phyloP scores from a whole-genome alignment of 1,140 invertebrate species.

The Megathymus violae region DNA sequence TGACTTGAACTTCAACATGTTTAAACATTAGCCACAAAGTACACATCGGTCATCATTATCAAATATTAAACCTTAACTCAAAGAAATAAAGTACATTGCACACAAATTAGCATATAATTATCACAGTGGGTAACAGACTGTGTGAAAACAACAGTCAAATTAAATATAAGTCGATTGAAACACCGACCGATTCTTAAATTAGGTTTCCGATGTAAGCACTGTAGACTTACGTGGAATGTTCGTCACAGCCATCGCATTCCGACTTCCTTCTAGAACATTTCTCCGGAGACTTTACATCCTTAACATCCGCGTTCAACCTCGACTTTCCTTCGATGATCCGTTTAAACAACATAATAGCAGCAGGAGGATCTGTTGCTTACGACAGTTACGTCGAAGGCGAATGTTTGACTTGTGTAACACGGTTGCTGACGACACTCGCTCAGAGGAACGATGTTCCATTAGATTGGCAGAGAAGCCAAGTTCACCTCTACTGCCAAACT shows the following conservation, averaged over 20 bases:
- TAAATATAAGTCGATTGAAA: background rate
- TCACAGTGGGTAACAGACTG: background rate
- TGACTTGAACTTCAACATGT: background rate
- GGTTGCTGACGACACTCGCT: constrained; percentile 65
- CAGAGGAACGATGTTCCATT: constrained; percentile 82
- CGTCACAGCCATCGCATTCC: constrained; percentile 78
- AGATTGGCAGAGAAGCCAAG: constrained; percentile 78
- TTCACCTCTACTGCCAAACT: constrained; percentile 75
- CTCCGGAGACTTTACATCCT: constrained; percentile 66
- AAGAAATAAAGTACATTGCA: background rate
- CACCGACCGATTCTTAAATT: background rate
- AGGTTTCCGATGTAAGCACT: constrained; percentile 1
- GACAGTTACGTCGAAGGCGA: constrained; percentile 75
- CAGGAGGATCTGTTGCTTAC: constrained; percentile 80
- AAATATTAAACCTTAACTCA: background rate
- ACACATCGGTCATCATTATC: background rate
- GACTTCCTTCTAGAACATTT: constrained; percentile 80
- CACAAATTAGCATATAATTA: background rate
- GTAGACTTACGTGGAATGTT: constrained; percentile 79
- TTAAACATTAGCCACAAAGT: background rate
- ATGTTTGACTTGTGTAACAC: constrained; percentile 78
- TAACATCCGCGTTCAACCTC: constrained; percentile 77
- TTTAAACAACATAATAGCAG: constrained; percentile 84
- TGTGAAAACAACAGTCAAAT: constrained; percentile 11
- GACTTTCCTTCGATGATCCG: constrained; percentile 84